These are phyloP conservation scores for Gymnothorax javanicus DNA, from an alignment of 2,797 vertebrate genomes.

Conservation along the genomic window DNA sequence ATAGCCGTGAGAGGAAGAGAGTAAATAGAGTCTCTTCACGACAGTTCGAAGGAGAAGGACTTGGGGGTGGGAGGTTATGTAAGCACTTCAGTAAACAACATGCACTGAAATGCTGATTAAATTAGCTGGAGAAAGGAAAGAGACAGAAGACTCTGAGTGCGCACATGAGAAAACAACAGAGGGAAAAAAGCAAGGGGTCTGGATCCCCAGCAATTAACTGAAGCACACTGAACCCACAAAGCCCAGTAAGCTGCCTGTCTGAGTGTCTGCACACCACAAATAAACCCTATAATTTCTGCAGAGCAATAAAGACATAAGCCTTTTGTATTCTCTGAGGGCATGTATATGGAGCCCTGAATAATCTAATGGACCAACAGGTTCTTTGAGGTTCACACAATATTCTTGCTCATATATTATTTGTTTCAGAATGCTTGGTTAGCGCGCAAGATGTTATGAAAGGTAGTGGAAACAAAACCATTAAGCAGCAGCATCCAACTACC, in stretches of 20 bases:
- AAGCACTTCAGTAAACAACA: conserved; percentile 6
- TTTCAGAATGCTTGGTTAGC: background rate
- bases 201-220: background rate
- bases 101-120: background rate
- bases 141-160: background rate
- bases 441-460: background rate
- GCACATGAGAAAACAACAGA: background rate
- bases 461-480: background rate
- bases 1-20: background rate
- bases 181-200: background rate
- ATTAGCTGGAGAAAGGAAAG: background rate
- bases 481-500: background rate
- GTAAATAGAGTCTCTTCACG: background rate
- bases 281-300: background rate
- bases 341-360: background rate
- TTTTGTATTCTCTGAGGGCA: background rate
- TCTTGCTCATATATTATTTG: background rate
- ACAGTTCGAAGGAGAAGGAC: background rate
- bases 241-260: background rate
- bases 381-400: background rate
- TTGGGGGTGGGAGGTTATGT: background rate
- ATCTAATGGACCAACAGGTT: background rate
- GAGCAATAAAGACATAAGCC: background rate
- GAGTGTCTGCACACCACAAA: background rate
- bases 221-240: background rate